A percentile compares a stretch with the other conserved stretches of the same genome.
phyloP scores from a whole-genome alignment of 2,888 invertebrate species.

The Nephrotoma appendiculata region DNA sequence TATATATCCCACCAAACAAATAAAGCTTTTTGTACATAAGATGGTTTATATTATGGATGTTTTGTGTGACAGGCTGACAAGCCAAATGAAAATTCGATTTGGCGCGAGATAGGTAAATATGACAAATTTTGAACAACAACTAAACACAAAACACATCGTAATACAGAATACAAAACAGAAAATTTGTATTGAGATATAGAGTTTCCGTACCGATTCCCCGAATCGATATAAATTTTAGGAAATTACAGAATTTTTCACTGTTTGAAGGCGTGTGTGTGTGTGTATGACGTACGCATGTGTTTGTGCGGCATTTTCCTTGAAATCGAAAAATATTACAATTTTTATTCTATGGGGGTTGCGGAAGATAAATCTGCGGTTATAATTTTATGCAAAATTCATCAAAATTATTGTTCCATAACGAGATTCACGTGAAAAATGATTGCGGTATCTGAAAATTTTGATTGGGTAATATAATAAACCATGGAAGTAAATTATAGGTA shows the following conservation, averaged over 20 bases:
- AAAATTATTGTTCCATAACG: not conserved
- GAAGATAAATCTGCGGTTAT: not conserved
- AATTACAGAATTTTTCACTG: not conserved
- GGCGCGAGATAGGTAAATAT: not conserved
- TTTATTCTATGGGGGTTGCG: not conserved
- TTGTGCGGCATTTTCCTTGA: not conserved
- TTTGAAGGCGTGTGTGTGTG: not conserved
- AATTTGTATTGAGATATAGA: not conserved
- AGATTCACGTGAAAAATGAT: not conserved
- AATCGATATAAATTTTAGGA: not conserved
- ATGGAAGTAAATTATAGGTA: too few relatives aligned
- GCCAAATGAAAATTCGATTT: not conserved
- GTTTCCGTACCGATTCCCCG: not conserved
- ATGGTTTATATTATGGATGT: not conserved
- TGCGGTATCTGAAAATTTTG: not conserved
- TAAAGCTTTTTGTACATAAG: not conserved
- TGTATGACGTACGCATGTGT: not conserved
- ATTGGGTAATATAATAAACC: not conserved
- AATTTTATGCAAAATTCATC: not conserved
- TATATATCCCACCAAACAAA: not conserved
- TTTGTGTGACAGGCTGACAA: not conserved
- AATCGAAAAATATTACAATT: not conserved
- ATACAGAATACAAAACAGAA: too few relatives aligned
- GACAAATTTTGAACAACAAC: not conserved
- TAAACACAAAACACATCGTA: not conserved